phyloP scores from a whole-genome alignment of 2,888 invertebrate species.

The Heliconius erato region DNA sequence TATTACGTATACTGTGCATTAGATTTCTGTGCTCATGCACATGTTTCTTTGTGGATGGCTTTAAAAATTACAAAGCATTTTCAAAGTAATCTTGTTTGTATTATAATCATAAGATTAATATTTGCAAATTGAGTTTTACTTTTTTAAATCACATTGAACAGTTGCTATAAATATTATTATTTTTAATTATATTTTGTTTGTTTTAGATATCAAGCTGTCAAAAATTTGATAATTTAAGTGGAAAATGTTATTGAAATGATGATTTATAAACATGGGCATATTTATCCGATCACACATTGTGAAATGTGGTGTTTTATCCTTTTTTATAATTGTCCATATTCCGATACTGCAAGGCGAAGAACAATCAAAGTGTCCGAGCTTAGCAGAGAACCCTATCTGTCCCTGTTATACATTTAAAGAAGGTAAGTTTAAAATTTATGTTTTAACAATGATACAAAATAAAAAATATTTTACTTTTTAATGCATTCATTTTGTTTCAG shows the following conservation, averaged over 20 bases:
- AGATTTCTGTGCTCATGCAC: neutral
- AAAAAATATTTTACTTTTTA: neutral
- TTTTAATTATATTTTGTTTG: constrained; percentile 33
- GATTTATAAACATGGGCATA: constrained; percentile 72
- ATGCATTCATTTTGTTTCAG: constrained; percentile 64
- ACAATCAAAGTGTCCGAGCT: constrained; percentile 88
- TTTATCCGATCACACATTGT: constrained; percentile 73
- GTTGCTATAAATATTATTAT: neutral
- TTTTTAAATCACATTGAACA: neutral
- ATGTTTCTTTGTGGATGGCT: neutral
- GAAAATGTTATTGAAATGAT: constrained; percentile 83
- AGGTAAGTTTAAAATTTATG: constrained; percentile 76
- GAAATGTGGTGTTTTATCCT: constrained; percentile 84
- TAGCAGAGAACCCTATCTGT: constrained; percentile 92
- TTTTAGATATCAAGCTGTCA: constrained; percentile 51
- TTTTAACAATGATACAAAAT: too few relatives aligned
- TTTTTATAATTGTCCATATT: constrained; percentile 81
- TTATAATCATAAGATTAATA: neutral
- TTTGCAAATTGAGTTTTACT: neutral
- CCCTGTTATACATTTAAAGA: constrained; percentile 97
- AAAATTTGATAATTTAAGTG: constrained; percentile 63
- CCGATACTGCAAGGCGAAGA: constrained; percentile 85
- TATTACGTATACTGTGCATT: neutral
- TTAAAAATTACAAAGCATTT: constrained; percentile 2
- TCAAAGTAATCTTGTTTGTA: neutral